Evolutionary conservation across 2,888 invertebrate genomes (phyloP).

Genomic region (Cancer borealis): DNA sequence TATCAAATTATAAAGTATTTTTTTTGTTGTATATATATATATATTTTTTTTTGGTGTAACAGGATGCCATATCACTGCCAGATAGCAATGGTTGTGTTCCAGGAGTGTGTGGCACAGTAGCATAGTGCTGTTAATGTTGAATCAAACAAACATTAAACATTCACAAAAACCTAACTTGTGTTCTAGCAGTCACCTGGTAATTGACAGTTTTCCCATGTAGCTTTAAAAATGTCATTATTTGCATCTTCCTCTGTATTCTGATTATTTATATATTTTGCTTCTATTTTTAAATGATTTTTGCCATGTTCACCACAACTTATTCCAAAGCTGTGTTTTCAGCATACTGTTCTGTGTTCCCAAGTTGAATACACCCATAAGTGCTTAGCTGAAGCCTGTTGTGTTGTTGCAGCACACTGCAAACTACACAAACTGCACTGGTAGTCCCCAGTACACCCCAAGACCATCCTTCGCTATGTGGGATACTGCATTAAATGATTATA

Average conservation of each 20-base stretch:
- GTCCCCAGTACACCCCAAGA: slow-evolving; percentile 47
- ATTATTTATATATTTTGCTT: slow-evolving; percentile 39
- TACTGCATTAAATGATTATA: slow-evolving; percentile 37
- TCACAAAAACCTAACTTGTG: not conserved
- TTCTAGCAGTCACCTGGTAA: not conserved
- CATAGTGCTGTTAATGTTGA: not conserved
- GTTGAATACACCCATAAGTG: not conserved
- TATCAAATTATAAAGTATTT: not conserved
- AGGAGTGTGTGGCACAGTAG: not conserved
- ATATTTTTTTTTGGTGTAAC: not conserved
- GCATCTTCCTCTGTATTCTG: slow-evolving; percentile 43
- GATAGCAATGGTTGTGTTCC: not conserved
- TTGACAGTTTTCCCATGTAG: not conserved
- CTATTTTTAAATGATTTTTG: slow-evolving; percentile 33
- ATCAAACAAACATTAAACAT: not conserved
- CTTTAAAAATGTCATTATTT: slow-evolving; percentile 42
- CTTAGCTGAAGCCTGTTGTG: slow-evolving; percentile 35
- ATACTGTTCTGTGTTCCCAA: slow-evolving; percentile 48
- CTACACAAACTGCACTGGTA: slow-evolving; percentile 50
- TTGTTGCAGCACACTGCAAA: slow-evolving; percentile 12
- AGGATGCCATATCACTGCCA: not conserved
- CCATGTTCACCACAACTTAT: slow-evolving; percentile 35
- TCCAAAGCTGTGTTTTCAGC: slow-evolving; percentile 45
- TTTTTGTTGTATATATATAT: too few relatives aligned
- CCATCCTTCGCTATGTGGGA: slow-evolving; percentile 42